Base-by-base conservation (phyloP, 2,797 vertebrate genomes). In the Lindbergichthys nudifrons region DNA sequence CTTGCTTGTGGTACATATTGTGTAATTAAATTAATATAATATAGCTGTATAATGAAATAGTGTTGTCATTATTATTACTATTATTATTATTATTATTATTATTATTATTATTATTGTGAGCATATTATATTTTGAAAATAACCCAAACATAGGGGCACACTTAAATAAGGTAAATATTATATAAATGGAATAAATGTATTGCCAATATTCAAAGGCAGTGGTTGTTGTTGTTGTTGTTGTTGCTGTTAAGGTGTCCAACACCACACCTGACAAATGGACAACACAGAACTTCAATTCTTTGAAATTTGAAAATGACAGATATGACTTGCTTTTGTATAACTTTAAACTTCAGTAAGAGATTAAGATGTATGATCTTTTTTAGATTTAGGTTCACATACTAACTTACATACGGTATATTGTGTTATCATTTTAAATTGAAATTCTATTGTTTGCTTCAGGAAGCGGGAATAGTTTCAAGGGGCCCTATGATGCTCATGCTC, bases 1-100 rank as follows among this genome's bases (percentile, higher is more conserved):
- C 86, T 90, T 69, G 92, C 90, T 93, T 92, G 86, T 93, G 93
- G 94, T 95, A 95, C 94, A 94, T 90, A 79, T 53, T 70, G 47
- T 83, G 83, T 90, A 91, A 86, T 87, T 92, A 93, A 94, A 87
- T 93, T 90, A 92, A 94, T 92, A 91, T 91, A 79, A 88, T 86
- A 86, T 83, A 87, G 64, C 74, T 89, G 77, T 91, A 85, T 90
- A 90, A 88, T 86, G 58, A 83, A 36, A 79, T 75, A 87, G 80
- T 88, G 73, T 69, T 82, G 61, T 83, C 46, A 82, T 72, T 77
- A 83, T 59, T 77, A 48, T 61, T 70, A 51, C 36, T 36, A 64
- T 70, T 23, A 83, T 66, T 73, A 70, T 78, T 79, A n/a, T n/a
- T n/a, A n/a, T n/a, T n/a, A n/a, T n/a, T n/a, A 83, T 57, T 77